Conservation (phyloP, 1,140 invertebrate species). For the Parapsyche elsis region DNA sequence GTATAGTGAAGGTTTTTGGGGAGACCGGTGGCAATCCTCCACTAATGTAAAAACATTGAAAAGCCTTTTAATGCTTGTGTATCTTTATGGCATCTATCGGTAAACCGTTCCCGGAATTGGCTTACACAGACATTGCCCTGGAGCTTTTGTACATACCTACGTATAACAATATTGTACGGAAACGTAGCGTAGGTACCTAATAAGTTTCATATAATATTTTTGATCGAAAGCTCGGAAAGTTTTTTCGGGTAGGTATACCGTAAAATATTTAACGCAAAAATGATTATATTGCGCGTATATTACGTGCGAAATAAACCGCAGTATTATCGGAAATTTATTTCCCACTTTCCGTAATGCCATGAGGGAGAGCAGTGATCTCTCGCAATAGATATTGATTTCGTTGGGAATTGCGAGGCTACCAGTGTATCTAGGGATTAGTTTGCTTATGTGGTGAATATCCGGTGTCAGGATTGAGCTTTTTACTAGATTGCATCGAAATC, state of each 20-base stretch:
- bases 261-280: not conserved
- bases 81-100: slow-evolving; percentile 2
- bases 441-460: slow-evolving; percentile 19
- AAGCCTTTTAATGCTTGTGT: not conserved
- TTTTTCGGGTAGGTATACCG: not conserved
- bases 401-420: slow-evolving; percentile 4
- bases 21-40: not conserved
- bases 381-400: slow-evolving; percentile 30
- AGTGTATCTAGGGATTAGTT: slow-evolving; percentile 22
- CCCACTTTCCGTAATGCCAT: slow-evolving; percentile 19
- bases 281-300: not conserved
- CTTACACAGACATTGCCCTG: not conserved
- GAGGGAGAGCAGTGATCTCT: slow-evolving; percentile 27
- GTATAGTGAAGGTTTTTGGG: not conserved
- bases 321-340: slow-evolving; percentile 26
- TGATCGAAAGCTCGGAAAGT: not conserved
- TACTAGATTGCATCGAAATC: slow-evolving; percentile 21
- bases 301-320: not conserved
- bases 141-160: not conserved
- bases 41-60: slow-evolving; percentile 11
- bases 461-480: slow-evolving; percentile 27
- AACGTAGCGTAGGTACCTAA: too few relatives aligned
- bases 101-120: not conserved
- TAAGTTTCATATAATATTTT: too few relatives aligned
- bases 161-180: too few relatives aligned